phyloP scores from a whole-genome alignment of 2,113 vertebrate species.

The Chascanopsetta lugubris region DNA sequence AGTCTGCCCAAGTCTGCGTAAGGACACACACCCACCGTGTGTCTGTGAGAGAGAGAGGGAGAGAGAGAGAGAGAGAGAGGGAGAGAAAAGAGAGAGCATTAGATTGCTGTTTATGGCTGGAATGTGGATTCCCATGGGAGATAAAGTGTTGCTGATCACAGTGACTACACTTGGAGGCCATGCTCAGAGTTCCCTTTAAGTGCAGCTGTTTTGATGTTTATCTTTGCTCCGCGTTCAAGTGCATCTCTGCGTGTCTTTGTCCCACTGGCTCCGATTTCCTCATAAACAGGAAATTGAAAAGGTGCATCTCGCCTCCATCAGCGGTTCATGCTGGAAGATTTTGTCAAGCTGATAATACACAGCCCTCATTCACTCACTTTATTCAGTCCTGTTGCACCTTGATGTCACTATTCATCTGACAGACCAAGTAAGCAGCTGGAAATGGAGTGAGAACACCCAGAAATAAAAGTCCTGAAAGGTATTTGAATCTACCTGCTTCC shows the following conservation, averaged over 20 bases:
- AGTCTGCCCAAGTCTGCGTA: conserved; percentile 9
- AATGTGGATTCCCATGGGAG: conserved; percentile 41
- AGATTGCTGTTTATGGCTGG: conserved; percentile 26
- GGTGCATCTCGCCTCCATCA: conserved; percentile 1
- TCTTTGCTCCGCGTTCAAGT: neutral
- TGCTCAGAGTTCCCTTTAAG: neutral
- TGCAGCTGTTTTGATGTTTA: conserved; percentile 21
- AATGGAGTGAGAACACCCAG: no score
- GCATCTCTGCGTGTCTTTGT: neutral
- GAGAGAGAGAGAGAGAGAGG: neutral
- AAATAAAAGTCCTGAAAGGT: no score
- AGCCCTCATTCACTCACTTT: neutral
- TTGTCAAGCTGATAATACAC: neutral
- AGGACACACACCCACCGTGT: conserved; percentile 25
- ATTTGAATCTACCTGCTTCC: no score
- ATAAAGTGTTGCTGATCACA: conserved; percentile 23
- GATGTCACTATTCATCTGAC: neutral
- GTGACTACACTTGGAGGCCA: neutral
- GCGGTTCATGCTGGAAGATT: neutral
- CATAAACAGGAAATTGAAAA: conserved; percentile 23
- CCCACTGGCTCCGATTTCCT: neutral
- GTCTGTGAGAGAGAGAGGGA: conserved; percentile 22
- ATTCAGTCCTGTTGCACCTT: neutral
- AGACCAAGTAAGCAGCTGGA: neutral
- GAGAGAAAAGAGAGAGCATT: neutral